Base-by-base conservation (phyloP, 2,113 vertebrate genomes). In the Pachycephala philippinensis region DNA sequence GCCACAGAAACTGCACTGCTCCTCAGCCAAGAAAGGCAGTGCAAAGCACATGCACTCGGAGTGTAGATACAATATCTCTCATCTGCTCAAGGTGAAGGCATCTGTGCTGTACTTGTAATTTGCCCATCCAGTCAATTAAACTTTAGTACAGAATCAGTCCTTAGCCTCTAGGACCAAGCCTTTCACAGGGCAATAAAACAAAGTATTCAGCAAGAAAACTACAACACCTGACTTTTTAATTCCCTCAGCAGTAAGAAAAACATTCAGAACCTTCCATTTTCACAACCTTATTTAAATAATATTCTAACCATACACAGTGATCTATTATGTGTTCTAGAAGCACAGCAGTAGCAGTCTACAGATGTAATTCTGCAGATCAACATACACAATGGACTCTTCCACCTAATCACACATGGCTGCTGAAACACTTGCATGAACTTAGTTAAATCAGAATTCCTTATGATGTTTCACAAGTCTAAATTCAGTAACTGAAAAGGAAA, bases 401-500 rank as follows among this genome's bases (percentile, higher is more conserved):
- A 71, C 37, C 15, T 28, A 13, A 78, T 44, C 49, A 30, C 57
- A 76, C 28, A 27, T 1, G 7, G 68, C 28, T 72, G 42, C 40
- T 65, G 59, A 53, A 83, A 40, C 8, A 88, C 12, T 65, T 74
- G 24, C 13, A 63, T 16, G 11, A 57, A 39, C 87, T 72, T 31
- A 33, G 33, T 68, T 64, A 40, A n/a, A 89, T 56, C 3, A 40
- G n/a, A 90, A 83, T 37, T 70, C 33, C 8, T 65, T 89, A 71
- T 5, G 28, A 66, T 20, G 19, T 68, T 79, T 92, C 71, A 8
- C 33, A 88, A 68, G 8, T 15, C 56, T 66, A 64, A 60, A 78
- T 64, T 82, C 68, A 89, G 37, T 27, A 89, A 40, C 40, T 53
- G 26, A 83, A 93, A 85, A 88, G 13, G 45, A 87, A 90, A 59